phyloP scores from a whole-genome alignment of 35 echinoderm and acorn worm species.

The Lytechinus variegatus region DNA sequence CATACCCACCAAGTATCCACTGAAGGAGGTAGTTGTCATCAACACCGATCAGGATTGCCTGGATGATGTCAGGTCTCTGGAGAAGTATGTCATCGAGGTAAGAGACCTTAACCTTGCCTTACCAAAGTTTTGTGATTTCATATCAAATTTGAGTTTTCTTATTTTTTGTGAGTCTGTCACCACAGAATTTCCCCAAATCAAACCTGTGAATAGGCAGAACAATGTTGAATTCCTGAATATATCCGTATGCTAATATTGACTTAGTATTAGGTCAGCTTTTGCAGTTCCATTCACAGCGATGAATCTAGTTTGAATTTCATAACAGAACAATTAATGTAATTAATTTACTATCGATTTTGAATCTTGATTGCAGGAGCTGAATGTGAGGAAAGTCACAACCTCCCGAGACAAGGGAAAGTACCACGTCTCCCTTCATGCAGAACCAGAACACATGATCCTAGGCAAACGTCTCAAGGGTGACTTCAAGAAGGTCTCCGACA shows the following conservation, averaged over 20 bases:
- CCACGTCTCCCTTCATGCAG: constrained; percentile 79
- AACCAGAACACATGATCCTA: constrained; percentile 90
- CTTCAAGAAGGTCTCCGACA: constrained; percentile 77
- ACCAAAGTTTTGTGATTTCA: too few species aligned
- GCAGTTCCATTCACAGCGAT: not conserved
- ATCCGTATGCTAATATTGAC: too few species aligned
- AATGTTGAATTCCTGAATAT: too few species aligned
- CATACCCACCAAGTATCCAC: constrained; percentile 95
- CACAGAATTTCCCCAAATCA: too few species aligned
- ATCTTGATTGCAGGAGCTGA: constrained; percentile 79
- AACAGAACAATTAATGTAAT: not conserved
- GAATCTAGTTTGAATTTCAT: not conserved
- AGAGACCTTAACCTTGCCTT: not conserved
- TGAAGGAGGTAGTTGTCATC: constrained; percentile 91
- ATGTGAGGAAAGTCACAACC: constrained; percentile 79
- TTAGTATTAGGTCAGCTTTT: not conserved
- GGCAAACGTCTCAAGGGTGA: constrained; percentile 89
- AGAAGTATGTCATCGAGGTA: constrained; percentile 97
- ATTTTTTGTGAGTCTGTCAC: too few species aligned
- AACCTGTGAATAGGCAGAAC: too few species aligned
- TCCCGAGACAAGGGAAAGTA: constrained; percentile 96
- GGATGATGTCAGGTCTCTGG: constrained; percentile 80
- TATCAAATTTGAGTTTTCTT: too few species aligned
- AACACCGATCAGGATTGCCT: constrained; percentile 76
- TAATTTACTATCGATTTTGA: not conserved